Evolutionary conservation across 1,140 invertebrate species (phyloP), one percentile per base, ranked within the genome.

Genomic region (Camponotus vicinus): DNA sequence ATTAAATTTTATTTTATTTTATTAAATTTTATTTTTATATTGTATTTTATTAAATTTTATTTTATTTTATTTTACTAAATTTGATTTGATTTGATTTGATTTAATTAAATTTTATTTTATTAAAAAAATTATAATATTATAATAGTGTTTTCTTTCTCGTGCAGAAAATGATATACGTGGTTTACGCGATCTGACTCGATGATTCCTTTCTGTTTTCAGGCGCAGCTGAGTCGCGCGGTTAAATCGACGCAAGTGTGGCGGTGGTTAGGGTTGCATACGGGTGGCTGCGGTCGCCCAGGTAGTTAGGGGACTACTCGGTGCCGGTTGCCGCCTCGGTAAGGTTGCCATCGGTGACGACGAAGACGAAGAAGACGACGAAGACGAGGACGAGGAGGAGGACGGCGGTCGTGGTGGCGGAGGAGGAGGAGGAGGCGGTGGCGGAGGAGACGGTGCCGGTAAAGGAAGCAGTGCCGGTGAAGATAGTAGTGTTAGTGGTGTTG

Each of bases 161-260:
- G 40, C 13, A 21, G 3, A 7, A 2, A 9, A 64, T 40, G 37
- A 6, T 40, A 40, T 40, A 6, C 1, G 37, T 6, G 6, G 6
- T 40, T 40, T 18, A n/a, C 15, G n/a, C 21, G n/a, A 63, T 52
- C 59, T 13, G 4, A 45, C 15, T 11, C 9, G 34, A 8, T 37
- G 13, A 6, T 9, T 3, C 11, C 0, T 73, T 82, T 73, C 8
- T 79, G 45, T 6, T 90, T 89, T 4, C 89, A 89, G 87, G 71
- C 67, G 64, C 76, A 80, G 83, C 63, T 59, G 80, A 71, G 15
- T 40, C 42, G 83, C 75, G 40, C 49, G 71, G 42, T 15, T 64
- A 40, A 67, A 88, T 57, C 85, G 88, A 85, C 86, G 92, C 88
- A 92, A 92, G 93, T 92, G 93, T 92, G 93, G 92, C 92, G 91